Conservation (phyloP, 2,113 vertebrate genomes). For the Grammomys dolichurus region DNA sequence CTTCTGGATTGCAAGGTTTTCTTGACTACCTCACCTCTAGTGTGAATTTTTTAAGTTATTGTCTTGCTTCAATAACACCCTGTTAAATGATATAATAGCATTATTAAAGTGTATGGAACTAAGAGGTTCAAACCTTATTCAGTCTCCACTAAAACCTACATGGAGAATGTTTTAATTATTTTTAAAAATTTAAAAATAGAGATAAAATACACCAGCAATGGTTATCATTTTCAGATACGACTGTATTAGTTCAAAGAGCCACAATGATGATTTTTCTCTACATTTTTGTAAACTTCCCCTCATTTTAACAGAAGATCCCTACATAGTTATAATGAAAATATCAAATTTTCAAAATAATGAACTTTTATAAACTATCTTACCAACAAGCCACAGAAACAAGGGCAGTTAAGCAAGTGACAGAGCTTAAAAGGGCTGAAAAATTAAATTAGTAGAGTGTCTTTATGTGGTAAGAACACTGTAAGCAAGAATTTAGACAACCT, state of each 20-base stretch:
- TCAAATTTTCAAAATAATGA: background rate
- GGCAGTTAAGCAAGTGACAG: background rate
- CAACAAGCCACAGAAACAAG: background rate
- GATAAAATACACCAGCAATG: background rate
- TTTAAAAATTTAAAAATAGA: background rate
- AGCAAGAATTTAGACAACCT: background rate
- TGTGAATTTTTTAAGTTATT: background rate
- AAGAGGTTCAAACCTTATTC: background rate
- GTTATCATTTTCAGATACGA: background rate
- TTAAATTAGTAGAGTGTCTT: background rate
- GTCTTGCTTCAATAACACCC: background rate
- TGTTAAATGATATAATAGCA: background rate
- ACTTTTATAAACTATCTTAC: background rate
- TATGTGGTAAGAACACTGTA: background rate
- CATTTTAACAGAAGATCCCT: background rate
- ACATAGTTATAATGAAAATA: background rate
- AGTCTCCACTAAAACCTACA: background rate
- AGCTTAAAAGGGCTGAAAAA: background rate
- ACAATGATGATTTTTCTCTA: background rate
- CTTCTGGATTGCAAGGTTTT: constrained; percentile 6
- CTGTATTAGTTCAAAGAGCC: background rate
- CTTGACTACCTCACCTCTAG: background rate
- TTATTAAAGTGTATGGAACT: background rate
- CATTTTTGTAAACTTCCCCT: background rate
- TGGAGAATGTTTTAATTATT: background rate